A percentile compares a stretch with the other conserved stretches of the same genome.
Conservation (phyloP, 2,113 vertebrate genomes). For the Periophthalmus modestus region DNA sequence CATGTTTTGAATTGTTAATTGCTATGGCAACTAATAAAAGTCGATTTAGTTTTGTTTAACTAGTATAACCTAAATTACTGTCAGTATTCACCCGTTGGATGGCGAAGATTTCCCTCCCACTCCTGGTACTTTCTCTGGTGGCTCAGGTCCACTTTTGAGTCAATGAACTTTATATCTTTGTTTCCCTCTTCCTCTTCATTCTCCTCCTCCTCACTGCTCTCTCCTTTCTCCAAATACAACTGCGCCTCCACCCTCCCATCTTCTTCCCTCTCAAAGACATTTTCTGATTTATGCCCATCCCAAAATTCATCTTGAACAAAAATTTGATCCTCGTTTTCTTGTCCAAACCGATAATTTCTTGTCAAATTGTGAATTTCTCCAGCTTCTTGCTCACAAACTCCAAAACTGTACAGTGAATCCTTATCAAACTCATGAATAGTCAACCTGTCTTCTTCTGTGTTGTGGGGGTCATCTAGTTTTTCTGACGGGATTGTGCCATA, state of each 20-base stretch:
- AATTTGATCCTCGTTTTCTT: neutral
- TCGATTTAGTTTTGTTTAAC: too few relatives aligned
- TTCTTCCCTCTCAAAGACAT: neutral
- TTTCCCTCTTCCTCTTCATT: slow-evolving; percentile 25
- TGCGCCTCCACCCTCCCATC: neutral
- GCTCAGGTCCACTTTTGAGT: slow-evolving; percentile 38
- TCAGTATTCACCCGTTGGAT: slow-evolving; percentile 24
- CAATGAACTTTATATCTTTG: slow-evolving; percentile 49
- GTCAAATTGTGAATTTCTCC: neutral
- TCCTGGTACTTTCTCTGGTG: slow-evolving; percentile 5
- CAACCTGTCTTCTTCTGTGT: slow-evolving; percentile 40
- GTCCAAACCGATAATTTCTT: neutral
- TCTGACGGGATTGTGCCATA: slow-evolving; percentile 68
- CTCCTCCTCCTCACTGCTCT: slow-evolving; percentile 14
- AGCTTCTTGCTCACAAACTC: neutral
- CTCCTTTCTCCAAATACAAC: neutral
- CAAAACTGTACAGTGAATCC: slow-evolving; percentile 24
- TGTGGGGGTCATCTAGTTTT: slow-evolving; percentile 52
- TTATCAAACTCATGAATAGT: slow-evolving; percentile 54
- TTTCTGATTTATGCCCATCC: neutral
- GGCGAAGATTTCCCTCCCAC: slow-evolving; percentile 47
- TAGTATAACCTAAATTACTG: neutral
- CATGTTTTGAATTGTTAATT: too few relatives aligned
- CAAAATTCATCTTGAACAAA: neutral
- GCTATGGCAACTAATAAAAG: neutral